These are phyloP conservation scores for Caenorhabditis sinica DNA, from an alignment of 2,888 invertebrate genomes.

Conservation along the genomic window DNA sequence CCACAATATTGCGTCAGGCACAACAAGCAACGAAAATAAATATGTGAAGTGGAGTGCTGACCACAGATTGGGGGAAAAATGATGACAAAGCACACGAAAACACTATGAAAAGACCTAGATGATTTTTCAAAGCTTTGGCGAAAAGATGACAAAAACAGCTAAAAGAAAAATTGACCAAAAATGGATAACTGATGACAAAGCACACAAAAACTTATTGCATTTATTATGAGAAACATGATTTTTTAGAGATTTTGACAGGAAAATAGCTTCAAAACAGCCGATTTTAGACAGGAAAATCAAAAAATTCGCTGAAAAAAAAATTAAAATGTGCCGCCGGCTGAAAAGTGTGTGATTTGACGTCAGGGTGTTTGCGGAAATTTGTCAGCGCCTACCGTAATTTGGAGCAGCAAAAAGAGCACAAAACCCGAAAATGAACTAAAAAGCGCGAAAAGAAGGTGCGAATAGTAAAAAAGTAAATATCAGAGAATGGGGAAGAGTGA, in stretches of 20 bases:
- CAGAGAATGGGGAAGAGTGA: neutral
- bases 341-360: neutral
- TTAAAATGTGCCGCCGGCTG: too few relatives aligned
- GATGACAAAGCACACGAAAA: conserved; percentile 40
- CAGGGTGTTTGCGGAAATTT: neutral
- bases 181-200: too few relatives aligned
- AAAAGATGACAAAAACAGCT: conserved; percentile 6
- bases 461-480: conserved; percentile 57
- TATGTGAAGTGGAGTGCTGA: neutral
- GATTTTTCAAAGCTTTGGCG: neutral
- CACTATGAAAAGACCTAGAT: neutral
- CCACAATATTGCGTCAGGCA: conserved; percentile 49
- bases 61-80: conserved; percentile 14
- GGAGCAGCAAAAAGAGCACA: too few relatives aligned
- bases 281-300: too few relatives aligned
- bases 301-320: too few relatives aligned
- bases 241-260: neutral
- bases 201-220: too few relatives aligned
- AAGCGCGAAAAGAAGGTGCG: conserved; percentile 23
- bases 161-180: too few relatives aligned
- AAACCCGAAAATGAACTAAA: neutral
- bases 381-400: neutral
- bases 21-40: too few relatives aligned
- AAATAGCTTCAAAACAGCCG: neutral
- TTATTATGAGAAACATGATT: too few relatives aligned